Conservation (phyloP, 2,113 vertebrate species). For the Aphyosemion australe region DNA sequence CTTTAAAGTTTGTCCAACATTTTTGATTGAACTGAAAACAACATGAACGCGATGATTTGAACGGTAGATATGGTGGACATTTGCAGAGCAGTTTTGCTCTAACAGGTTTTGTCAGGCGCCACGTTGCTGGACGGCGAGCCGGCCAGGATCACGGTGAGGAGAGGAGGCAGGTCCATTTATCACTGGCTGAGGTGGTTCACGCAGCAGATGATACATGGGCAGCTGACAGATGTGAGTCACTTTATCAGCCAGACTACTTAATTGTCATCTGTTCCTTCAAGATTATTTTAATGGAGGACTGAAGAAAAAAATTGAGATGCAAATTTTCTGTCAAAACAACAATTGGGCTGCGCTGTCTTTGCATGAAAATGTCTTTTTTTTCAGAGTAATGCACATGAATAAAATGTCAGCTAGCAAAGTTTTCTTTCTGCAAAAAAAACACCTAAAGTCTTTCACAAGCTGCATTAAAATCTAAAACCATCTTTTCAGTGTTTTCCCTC, state of each 20-base stretch:
- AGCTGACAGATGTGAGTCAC: conserved; percentile 68
- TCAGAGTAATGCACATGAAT: too few species aligned
- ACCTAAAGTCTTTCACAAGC: too few species aligned
- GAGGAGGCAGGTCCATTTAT: conserved; percentile 65
- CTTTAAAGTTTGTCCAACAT: neutral
- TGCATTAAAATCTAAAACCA: too few species aligned
- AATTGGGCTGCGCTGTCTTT: too few species aligned
- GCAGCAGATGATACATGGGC: conserved; percentile 52
- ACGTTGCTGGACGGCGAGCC: conserved; percentile 32
- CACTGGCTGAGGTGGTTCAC: conserved; percentile 45
- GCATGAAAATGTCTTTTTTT: too few species aligned
- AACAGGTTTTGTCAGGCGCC: conserved; percentile 32
- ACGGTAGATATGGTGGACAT: neutral
- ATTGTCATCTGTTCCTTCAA: conserved; percentile 20
- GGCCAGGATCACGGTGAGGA: conserved; percentile 47
- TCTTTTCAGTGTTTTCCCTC: too few species aligned
- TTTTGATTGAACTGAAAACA: neutral
- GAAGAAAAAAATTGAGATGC: neutral
- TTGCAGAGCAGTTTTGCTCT: conserved; percentile 16
- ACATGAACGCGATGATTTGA: neutral
- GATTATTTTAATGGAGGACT: conserved; percentile 5
- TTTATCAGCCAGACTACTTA: conserved; percentile 50
- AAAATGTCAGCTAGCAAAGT: too few species aligned
- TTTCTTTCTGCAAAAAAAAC: too few species aligned
- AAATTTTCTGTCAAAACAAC: too few species aligned